Conservation (phyloP, 2,113 vertebrate genomes). For the Mungos mungo region DNA sequence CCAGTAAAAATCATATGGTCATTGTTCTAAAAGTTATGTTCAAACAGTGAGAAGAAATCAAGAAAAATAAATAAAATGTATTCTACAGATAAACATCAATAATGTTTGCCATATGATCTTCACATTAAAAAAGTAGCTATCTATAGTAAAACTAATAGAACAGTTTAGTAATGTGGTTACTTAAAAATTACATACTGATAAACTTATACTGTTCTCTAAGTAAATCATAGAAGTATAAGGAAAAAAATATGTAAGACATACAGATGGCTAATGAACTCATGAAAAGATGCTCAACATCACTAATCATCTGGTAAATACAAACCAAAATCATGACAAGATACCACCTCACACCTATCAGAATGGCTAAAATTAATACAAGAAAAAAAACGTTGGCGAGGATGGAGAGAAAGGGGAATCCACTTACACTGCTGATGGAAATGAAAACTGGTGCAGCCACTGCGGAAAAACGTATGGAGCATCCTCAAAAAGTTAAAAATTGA, state of each 20-base stretch:
- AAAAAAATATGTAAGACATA: neutral
- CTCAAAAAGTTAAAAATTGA: too few species aligned
- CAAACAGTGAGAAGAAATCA: neutral
- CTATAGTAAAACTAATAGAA: neutral
- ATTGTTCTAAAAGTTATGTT: neutral
- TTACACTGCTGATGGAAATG: too few species aligned
- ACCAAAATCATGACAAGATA: too few species aligned
- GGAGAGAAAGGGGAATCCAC: too few species aligned
- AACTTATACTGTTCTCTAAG: neutral
- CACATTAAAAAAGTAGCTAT: neutral
- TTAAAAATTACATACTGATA: neutral
- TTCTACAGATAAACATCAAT: neutral
- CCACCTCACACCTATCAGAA: too few species aligned
- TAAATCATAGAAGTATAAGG: neutral
- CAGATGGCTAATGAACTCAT: too few species aligned
- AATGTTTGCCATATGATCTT: neutral
- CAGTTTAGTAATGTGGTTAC: neutral
- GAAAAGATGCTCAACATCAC: too few species aligned
- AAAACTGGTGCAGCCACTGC: too few species aligned
- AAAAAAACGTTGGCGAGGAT: too few species aligned
- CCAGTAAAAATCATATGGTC: neutral
- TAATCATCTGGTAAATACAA: too few species aligned
- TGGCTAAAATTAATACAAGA: too few species aligned
- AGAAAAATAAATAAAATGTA: neutral
- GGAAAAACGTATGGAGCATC: too few species aligned